Evolutionary conservation across 2,888 invertebrate genomes (phyloP).

Genomic region (Ichneumon xanthorius): DNA sequence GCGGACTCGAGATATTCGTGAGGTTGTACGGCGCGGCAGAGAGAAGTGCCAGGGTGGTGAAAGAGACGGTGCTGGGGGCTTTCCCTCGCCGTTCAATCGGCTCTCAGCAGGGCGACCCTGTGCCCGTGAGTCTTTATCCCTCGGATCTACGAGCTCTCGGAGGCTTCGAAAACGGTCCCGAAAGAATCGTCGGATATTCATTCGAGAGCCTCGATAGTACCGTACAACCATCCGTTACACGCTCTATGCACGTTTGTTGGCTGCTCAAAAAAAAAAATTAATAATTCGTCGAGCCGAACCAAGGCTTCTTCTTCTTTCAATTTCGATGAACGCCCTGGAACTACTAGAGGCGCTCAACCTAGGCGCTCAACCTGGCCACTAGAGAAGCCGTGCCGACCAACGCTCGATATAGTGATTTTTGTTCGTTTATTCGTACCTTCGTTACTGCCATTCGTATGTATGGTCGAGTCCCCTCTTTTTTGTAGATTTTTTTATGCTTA

Average conservation of each 20-base stretch:
- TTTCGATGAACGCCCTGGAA: too few relatives aligned
- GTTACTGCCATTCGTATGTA: too few relatives aligned
- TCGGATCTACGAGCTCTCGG: neutral
- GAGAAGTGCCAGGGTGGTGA: conserved; percentile 31
- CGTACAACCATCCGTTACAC: neutral
- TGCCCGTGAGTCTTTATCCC: neutral
- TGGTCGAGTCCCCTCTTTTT: too few relatives aligned
- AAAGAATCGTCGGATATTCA: neutral
- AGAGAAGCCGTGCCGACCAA: too few relatives aligned
- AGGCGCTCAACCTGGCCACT: too few relatives aligned
- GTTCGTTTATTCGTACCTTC: too few relatives aligned
- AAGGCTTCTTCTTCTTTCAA: too few relatives aligned
- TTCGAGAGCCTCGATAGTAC: neutral
- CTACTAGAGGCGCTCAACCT: too few relatives aligned
- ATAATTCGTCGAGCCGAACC: neutral
- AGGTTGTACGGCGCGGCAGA: conserved; percentile 44
- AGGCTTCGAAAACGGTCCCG: neutral
- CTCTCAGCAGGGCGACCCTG: conserved; percentile 4
- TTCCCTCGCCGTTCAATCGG: conserved; percentile 4
- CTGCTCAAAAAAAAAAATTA: neutral
- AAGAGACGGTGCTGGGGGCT: conserved; percentile 23
- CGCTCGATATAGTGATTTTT: too few relatives aligned
- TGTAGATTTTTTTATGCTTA: too few relatives aligned
- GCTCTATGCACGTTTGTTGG: neutral
- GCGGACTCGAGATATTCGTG: conserved; percentile 39